Evolutionary conservation across 1,140 invertebrate species (phyloP).

Genomic region (Rhyacophila brunnea): DNA sequence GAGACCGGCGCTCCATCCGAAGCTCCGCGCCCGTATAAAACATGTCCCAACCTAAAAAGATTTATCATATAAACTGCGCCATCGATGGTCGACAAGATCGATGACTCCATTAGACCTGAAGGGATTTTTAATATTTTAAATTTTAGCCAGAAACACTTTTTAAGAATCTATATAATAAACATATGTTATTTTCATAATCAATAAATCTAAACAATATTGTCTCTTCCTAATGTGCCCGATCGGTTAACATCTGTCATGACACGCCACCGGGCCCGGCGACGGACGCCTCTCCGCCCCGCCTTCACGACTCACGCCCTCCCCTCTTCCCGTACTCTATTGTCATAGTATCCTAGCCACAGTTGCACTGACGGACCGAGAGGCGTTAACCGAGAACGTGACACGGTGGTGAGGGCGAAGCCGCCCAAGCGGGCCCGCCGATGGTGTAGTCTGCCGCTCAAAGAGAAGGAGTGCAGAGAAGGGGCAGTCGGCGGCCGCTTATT

Average conservation of each 20-base stretch:
- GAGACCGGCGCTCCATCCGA: conserved; percentile 3
- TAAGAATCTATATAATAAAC: conserved; percentile 37
- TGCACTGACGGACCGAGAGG: conserved; percentile 14
- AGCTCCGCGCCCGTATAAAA: conserved; percentile 26
- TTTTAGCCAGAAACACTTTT: conserved; percentile 37
- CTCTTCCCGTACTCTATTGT: conserved; percentile 17
- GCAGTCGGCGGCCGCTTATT: conserved; percentile 37
- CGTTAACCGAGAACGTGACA: no score
- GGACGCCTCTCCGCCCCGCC: background rate
- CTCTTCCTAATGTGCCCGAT: conserved; percentile 28
- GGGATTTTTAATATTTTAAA: conserved; percentile 31
- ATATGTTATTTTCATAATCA: conserved; percentile 36
- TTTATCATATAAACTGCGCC: conserved; percentile 24
- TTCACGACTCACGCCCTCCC: background rate
- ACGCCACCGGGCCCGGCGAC: conserved; percentile 6
- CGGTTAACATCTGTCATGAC: conserved; percentile 1
- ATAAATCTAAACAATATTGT: conserved; percentile 36
- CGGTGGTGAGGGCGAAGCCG: background rate
- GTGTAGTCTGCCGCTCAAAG: conserved; percentile 5
- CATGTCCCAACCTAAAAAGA: conserved; percentile 28
- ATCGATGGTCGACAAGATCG: conserved; percentile 26
- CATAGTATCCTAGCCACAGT: conserved; percentile 15
- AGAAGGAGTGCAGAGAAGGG: conserved; percentile 13
- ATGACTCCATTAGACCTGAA: conserved; percentile 28
- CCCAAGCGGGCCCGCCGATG: conserved; percentile 14